Base-by-base conservation (phyloP, 2,797 vertebrate genomes). In the Pampus argenteus region DNA sequence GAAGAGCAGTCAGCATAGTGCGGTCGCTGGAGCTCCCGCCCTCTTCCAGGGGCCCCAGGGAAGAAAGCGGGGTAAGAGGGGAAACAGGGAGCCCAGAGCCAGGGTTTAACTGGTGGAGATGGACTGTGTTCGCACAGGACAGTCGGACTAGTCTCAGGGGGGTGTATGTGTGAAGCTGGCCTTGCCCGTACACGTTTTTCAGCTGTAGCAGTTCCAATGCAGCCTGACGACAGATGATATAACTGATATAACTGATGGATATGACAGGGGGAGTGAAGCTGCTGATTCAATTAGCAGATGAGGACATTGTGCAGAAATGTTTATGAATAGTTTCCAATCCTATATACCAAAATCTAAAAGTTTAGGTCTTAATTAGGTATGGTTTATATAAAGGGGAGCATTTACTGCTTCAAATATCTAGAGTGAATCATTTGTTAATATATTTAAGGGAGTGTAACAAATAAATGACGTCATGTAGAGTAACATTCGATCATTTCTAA, bases 21-120 rank as follows among this genome's bases (percentile, higher is more conserved):
- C 82, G 92, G 93, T 94, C 86, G 83, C 88, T 82, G 86, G 72
- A 87, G 88, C 90, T 92, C 86, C 85, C 87, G 80, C 91, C 91
- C 90, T 88, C 85, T 85, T 85, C 85, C 78, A 91, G 90, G 88
- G 92, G 91, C 91, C 93, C 86, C 80, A 73, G 84, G 85, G 86
- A 89, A 86, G 84, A 88, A 87, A 81, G 65, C 78, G 74, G 84
- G 88, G 84, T 83, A 83, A 87, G 71, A 72, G 78, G 85, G 82
- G 87, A 88, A 88, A 84, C 74, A 80, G 76, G 84, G 79, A 83
- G 81, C 62, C 81, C 82, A 80, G 65, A 69, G 71, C 86, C 79
- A 84, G 86, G 70, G 57, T 85, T 68, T 54, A 74, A 79, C 49
- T 67, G 60, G 60, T 69, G 73, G 73, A 79, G 74, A 66, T 70